Base-by-base conservation (phyloP, 2,888 invertebrate species). In the Himalopsyche anomala region DNA sequence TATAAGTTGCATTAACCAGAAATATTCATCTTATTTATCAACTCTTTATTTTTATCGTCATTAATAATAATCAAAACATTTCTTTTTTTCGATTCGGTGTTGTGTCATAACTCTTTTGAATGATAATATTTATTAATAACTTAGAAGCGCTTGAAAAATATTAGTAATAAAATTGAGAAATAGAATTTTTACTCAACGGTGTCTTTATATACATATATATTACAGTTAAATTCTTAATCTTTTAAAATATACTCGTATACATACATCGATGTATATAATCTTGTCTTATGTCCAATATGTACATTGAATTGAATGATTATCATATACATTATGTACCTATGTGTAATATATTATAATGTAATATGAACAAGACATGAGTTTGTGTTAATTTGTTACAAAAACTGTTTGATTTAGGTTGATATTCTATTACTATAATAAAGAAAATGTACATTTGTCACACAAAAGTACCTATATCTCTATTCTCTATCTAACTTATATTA, bases 401-500 rank as follows among this genome's bases (percentile, higher is more conserved):
- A 42, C 5, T 28, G 38, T 19, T 38, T 42, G 45, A 42, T 51
- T 45, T 80, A n/a, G n/a, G 42, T 51, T n/a, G 15, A 80, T 12
- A 80, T 80, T 80, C 80, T 80, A 42, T 80, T 80, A 51, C 45
- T 19, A 42, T 40, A 51, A 80, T 80, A 38, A 36, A 74, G n/a
- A 42, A 80, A 45, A 42, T 45, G 42, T 80, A 80, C 51, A 80
- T 80, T 51, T 80, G 45, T 80, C 45, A 45, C 80, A 42, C 80
- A 80, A 80, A 80, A 80, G 80, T 80, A 80, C 80, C 80, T 80
- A 80, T 51, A 45, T 80, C 42, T 80, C 80, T 42, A 45, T 74
- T 74, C 74, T 74, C 74, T 74, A 74, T 74, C n/a, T 74, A 38
- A 74, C 74, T 74, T 74, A 36, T 69, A 69, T 12, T 36, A 69